These are phyloP conservation scores for Sphinx pinastri DNA, from an alignment of 2,888 invertebrate genomes.

Conservation along the genomic window DNA sequence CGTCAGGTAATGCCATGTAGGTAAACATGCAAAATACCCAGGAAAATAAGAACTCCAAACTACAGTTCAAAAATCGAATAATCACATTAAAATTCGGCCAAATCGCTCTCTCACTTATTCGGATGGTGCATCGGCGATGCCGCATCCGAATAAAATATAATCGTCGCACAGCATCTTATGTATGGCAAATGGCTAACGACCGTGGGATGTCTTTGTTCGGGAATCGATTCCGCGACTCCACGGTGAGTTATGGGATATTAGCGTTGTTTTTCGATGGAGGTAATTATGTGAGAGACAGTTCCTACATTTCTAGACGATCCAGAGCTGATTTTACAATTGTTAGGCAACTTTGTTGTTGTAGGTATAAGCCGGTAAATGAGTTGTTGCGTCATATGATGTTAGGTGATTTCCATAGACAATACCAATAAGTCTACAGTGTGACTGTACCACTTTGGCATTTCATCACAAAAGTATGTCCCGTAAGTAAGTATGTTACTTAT, in stretches of 20 bases:
- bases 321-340: too few species aligned
- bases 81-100: background rate
- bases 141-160: slow-evolving; percentile 1
- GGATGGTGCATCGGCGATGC: background rate
- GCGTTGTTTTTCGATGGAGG: background rate
- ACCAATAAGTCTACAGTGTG: too few species aligned
- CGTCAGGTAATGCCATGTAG: too few species aligned
- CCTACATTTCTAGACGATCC: background rate
- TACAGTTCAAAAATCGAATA: background rate
- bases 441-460: too few species aligned
- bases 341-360: too few species aligned
- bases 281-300: background rate
- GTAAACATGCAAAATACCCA: background rate
- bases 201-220: slow-evolving; percentile 41
- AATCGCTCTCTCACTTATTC: slow-evolving; percentile 8
- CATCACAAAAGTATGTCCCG: too few species aligned
- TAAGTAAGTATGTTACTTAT: too few species aligned
- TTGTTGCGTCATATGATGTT: too few species aligned
- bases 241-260: background rate
- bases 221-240: slow-evolving; percentile 8
- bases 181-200: slow-evolving; percentile 46
- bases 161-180: slow-evolving; percentile 1
- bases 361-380: too few species aligned
- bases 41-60: background rate
- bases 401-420: too few species aligned